phyloP scores from a whole-genome alignment of 2,888 invertebrate genomes.

The Platycheirus albimanus region DNA sequence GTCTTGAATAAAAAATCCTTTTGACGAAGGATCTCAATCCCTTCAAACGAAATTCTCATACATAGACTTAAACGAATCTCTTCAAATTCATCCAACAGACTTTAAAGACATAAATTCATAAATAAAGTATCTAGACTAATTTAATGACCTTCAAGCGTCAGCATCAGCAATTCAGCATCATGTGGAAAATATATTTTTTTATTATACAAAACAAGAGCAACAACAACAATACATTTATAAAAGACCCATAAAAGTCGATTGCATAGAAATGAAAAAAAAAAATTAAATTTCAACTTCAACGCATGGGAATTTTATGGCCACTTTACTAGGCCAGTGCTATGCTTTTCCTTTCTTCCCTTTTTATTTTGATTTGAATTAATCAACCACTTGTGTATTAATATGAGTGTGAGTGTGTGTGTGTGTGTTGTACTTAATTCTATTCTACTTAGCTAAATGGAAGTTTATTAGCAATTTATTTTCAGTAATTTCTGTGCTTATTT shows the following conservation, averaged over 20 bases:
- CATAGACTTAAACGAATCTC: no score
- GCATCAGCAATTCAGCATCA: not conserved
- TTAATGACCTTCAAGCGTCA: conserved; percentile 4
- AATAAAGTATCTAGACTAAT: not conserved
- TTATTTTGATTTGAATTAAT: conserved; percentile 18
- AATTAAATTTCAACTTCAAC: conserved; percentile 13
- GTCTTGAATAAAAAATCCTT: no score
- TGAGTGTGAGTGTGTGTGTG: no score
- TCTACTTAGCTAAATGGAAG: conserved; percentile 33
- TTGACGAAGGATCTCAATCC: no score
- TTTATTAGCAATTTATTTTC: conserved; percentile 38
- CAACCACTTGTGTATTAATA: conserved; percentile 16
- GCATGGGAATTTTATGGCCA: conserved; percentile 18
- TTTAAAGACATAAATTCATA: no score
- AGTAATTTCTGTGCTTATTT: conserved; percentile 19
- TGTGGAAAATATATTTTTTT: conserved; percentile 1
- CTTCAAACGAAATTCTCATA: no score
- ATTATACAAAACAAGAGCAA: not conserved
- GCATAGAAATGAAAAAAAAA: conserved; percentile 3
- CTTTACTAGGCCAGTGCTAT: not conserved
- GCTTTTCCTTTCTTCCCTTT: not conserved
- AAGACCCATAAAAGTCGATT: conserved; percentile 22
- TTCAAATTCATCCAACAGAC: no score
- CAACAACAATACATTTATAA: not conserved
- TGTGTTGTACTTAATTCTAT: conserved; percentile 1